phyloP scores from a whole-genome alignment of 2,797 vertebrate genomes.

The Chelonia mydas region DNA sequence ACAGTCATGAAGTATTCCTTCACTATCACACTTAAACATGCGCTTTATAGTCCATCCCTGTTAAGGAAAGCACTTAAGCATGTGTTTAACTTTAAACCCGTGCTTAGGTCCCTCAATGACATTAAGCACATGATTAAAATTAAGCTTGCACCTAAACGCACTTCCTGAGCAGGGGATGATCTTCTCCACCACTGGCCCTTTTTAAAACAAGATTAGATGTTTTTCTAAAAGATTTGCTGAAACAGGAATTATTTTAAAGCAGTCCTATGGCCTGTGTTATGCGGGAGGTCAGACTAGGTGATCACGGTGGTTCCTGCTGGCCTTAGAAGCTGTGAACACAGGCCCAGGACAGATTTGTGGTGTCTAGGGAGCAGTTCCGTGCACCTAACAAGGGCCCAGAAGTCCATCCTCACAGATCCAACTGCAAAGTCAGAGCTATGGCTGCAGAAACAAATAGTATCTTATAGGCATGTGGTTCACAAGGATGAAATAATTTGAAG shows the following conservation, averaged over 20 bases:
- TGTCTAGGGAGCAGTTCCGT: not conserved
- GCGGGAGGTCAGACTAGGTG: too few species aligned
- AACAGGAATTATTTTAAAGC: too few species aligned
- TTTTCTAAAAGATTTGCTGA: not conserved
- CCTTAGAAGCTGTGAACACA: too few species aligned
- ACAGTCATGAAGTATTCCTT: not conserved
- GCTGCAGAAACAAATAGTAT: not conserved
- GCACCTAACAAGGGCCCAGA: not conserved
- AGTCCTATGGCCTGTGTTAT: too few species aligned
- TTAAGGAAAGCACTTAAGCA: not conserved
- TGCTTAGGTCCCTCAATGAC: not conserved
- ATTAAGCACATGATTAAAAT: too few species aligned
- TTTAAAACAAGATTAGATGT: not conserved
- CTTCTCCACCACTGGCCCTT: not conserved
- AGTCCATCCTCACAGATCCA: not conserved
- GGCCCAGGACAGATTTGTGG: not conserved
- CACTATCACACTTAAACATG: not conserved
- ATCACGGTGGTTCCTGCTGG: too few species aligned
- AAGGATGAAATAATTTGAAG: not conserved
- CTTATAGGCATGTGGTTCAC: not conserved
- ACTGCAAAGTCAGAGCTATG: not conserved
- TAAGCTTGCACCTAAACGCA: too few species aligned
- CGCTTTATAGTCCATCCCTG: rapidly evolving
- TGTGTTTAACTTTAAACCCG: rapidly evolving
- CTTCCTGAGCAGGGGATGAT: too few species aligned